Conservation (phyloP, 2,888 invertebrate genomes). For the Cylindroiulus punctatus region DNA sequence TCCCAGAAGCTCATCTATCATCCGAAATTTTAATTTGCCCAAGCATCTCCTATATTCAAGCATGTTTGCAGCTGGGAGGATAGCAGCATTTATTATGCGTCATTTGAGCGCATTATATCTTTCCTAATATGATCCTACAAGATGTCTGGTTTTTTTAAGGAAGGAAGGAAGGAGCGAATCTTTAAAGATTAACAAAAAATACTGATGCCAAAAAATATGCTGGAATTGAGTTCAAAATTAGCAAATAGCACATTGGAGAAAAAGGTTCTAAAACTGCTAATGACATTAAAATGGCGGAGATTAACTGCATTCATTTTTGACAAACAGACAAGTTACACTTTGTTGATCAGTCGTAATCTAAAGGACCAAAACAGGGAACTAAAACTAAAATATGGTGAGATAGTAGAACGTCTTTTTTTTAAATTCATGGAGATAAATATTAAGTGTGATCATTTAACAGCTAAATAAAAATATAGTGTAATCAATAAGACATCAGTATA, state of each 20-base stretch:
- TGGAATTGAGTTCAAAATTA: background rate
- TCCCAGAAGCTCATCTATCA: constrained; percentile 7
- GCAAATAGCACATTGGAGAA: background rate
- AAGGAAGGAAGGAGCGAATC: background rate
- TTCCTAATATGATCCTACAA: constrained; percentile 20
- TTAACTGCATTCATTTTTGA: too few species aligned
- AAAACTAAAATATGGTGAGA: too few species aligned
- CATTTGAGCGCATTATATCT: constrained; percentile 29
- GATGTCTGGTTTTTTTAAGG: background rate
- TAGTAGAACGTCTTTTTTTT: too few species aligned
- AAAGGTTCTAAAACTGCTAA: background rate
- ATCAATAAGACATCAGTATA: too few species aligned
- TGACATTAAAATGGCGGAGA: too few species aligned
- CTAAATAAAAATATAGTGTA: too few species aligned
- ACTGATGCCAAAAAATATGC: background rate
- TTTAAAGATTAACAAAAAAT: background rate
- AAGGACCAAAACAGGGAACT: too few species aligned
- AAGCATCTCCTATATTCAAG: constrained; percentile 22
- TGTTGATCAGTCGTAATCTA: too few species aligned
- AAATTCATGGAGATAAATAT: too few species aligned
- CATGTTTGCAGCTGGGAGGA: constrained; percentile 23
- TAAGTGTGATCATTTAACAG: too few species aligned
- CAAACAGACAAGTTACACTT: background rate
- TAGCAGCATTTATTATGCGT: constrained; percentile 37
- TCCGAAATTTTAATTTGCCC: background rate